phyloP scores from a whole-genome alignment of 2,888 invertebrate species.

The Dryomyza anilis region DNA sequence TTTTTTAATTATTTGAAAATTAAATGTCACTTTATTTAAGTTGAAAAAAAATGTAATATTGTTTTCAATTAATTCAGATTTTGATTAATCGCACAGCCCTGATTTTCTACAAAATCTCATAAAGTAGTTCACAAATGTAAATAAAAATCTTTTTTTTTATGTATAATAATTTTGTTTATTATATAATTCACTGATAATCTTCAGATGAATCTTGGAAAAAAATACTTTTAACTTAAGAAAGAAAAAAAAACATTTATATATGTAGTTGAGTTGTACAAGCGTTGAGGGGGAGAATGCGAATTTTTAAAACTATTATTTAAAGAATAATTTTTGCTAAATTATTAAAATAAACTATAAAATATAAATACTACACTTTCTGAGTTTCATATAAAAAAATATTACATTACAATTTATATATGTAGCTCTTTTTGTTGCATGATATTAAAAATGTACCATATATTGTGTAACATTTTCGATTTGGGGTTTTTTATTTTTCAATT shows the following conservation, averaged over 20 bases:
- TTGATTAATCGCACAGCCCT: too few relatives aligned
- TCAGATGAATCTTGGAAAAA: background rate
- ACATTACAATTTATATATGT: conserved; percentile 16
- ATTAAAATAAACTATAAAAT: background rate
- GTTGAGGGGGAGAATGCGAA: background rate
- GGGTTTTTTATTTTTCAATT: background rate
- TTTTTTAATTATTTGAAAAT: too few relatives aligned
- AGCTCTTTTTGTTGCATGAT: background rate
- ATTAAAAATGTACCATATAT: conserved; percentile 8
- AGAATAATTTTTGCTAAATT: background rate
- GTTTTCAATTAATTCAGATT: too few relatives aligned
- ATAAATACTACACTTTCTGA: conserved; percentile 12
- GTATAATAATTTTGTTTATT: conserved; percentile 18
- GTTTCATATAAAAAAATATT: conserved; percentile 24
- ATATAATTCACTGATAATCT: background rate
- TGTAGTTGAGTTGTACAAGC: conserved; percentile 15
- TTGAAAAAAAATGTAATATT: too few relatives aligned
- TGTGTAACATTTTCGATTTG: too few relatives aligned
- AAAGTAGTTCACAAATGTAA: too few relatives aligned
- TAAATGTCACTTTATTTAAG: too few relatives aligned
- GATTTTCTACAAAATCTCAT: too few relatives aligned
- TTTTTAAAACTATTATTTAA: background rate
- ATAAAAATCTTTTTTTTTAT: background rate
- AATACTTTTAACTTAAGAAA: background rate
- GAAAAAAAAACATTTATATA: too few relatives aligned